phyloP scores from a whole-genome alignment of 1,140 invertebrate species.

The Eriocheir sinensis region DNA sequence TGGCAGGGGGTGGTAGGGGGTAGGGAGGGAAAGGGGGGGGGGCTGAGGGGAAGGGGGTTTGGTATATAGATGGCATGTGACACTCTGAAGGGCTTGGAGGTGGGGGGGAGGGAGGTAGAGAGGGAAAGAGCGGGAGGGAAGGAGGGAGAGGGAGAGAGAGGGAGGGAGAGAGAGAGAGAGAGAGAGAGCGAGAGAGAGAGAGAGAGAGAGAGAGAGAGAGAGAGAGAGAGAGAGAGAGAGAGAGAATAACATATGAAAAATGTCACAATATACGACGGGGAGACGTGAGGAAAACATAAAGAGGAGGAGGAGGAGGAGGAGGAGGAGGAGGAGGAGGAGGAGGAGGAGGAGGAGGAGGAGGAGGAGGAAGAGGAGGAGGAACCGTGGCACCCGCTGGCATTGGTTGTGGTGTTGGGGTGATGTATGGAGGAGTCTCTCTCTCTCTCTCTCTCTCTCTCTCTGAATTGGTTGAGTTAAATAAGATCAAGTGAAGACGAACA shows the following conservation, averaged over 20 bases:
- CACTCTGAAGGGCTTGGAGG: not conserved
- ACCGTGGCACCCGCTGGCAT: no score
- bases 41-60: not conserved
- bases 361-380: no score
- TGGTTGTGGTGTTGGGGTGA: no score
- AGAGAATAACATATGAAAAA: constrained; percentile 9
- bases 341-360: no score
- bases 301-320: not conserved
- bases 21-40: not conserved
- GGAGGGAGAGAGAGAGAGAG: constrained; percentile 29
- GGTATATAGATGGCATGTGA: no score
- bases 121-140: no score
- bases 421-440: no score
- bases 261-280: not conserved
- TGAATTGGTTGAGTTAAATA: no score
- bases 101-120: no score
- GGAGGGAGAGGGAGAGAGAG: not conserved
- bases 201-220: constrained; percentile 50
- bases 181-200: constrained; percentile 47
- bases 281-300: not conserved
- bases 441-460: no score
- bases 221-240: constrained; percentile 49
- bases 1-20: not conserved
- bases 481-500: no score
- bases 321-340: not conserved